Percentiles rank a stretch among this genome's conserved stretches.
Conservation (phyloP, 2,797 vertebrate species). For the Danio albolineatus region DNA sequence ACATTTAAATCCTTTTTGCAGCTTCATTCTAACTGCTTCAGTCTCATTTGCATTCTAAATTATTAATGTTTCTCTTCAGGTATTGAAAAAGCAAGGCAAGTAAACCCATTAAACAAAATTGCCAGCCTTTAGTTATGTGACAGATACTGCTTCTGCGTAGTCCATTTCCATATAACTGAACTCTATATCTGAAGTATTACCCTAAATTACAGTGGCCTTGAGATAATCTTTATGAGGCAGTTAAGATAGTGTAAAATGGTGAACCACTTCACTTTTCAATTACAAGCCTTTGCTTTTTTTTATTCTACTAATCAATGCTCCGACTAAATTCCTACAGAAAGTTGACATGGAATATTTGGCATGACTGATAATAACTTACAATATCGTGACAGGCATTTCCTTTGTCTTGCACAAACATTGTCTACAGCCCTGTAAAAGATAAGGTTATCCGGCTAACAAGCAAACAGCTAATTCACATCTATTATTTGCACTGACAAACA, state of each 20-base stretch:
- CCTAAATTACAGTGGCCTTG: slow-evolving; percentile 19
- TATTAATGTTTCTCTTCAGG: slow-evolving; percentile 17
- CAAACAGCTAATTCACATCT: slow-evolving; percentile 10
- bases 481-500: slow-evolving; percentile 28
- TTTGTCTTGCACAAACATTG: slow-evolving; percentile 6
- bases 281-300: background rate
- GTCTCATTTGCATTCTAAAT: slow-evolving; percentile 31
- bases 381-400: background rate
- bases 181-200: slow-evolving; percentile 8
- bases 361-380: background rate
- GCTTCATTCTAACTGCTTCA: background rate
- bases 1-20: slow-evolving; percentile 17
- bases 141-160: slow-evolving; percentile 10
- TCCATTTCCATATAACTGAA: slow-evolving; percentile 11
- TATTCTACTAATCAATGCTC: background rate
- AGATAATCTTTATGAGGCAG: slow-evolving; percentile 29
- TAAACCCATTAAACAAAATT: slow-evolving; percentile 19
- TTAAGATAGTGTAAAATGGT: slow-evolving; percentile 16
- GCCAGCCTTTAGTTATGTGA: background rate
- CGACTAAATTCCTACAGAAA: background rate
- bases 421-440: slow-evolving; percentile 6
- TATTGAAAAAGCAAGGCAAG: background rate
- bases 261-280: slow-evolving; percentile 16
- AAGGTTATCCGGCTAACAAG: background rate
- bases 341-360: background rate